phyloP scores from a whole-genome alignment of 2,797 vertebrate genomes.

The Eleutherodactylus coqui region DNA sequence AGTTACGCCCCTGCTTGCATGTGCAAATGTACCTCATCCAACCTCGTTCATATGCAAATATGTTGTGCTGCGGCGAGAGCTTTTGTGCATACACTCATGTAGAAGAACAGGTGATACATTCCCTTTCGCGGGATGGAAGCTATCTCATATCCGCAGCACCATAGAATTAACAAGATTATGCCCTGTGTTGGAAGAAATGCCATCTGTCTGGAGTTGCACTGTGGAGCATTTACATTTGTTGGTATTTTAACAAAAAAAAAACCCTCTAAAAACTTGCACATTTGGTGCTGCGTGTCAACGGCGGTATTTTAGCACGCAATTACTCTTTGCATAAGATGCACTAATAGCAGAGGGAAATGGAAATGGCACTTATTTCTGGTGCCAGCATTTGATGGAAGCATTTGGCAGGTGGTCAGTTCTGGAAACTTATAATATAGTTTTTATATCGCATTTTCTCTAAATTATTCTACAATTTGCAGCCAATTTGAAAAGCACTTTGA shows the following conservation, averaged over 20 bases:
- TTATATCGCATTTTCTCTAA: background rate
- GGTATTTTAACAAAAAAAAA: background rate
- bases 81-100: too few relatives aligned
- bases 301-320: background rate
- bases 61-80: too few relatives aligned
- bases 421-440: background rate
- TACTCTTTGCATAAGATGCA: background rate
- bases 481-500: slow-evolving; percentile 11
- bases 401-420: slow-evolving; percentile 14
- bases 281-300: background rate
- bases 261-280: background rate
- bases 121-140: too few relatives aligned
- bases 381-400: background rate
- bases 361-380: background rate
- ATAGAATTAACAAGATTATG: background rate
- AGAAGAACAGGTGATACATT: too few relatives aligned
- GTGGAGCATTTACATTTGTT: background rate
- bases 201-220: background rate
- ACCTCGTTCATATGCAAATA: too few relatives aligned
- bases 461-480: background rate
- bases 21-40: too few relatives aligned
- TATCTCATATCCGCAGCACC: background rate
- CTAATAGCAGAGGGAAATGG: background rate
- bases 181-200: background rate
- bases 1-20: too few relatives aligned